Evolutionary conservation across 2,888 invertebrate genomes (phyloP).

Genomic region (Spicauda simplicius): DNA sequence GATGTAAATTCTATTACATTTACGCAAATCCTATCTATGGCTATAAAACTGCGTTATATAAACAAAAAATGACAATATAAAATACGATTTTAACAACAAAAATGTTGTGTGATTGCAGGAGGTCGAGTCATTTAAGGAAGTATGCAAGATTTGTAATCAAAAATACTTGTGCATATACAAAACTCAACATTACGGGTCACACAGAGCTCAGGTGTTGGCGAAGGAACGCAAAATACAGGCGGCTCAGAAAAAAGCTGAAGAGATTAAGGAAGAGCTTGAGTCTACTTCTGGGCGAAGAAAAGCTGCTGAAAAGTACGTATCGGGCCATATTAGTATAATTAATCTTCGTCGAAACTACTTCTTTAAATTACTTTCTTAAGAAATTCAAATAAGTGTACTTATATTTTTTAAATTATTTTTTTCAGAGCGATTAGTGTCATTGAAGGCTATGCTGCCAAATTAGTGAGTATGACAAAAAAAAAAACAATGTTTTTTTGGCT

Average conservation of each 20-base stretch:
- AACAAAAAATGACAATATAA: too few species aligned
- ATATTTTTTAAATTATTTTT: not conserved
- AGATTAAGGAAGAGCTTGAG: conserved; percentile 33
- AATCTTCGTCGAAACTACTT: not conserved
- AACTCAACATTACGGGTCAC: conserved; percentile 82
- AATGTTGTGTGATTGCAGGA: conserved; percentile 60
- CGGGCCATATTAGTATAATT: not conserved
- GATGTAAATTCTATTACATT: too few species aligned
- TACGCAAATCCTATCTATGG: not conserved
- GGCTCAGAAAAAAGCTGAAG: conserved; percentile 43
- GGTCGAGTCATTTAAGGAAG: conserved; percentile 69
- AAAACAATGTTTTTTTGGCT: not conserved
- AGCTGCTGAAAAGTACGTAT: conserved; percentile 67
- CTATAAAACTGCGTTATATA: not conserved
- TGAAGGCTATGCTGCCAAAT: conserved; percentile 52
- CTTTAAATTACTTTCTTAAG: too few species aligned
- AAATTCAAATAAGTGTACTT: too few species aligned
- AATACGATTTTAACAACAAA: too few species aligned
- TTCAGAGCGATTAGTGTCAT: conserved; percentile 67
- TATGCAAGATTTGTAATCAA: conserved; percentile 82
- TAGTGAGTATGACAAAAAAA: conserved; percentile 26
- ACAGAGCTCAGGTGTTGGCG: conserved; percentile 61
- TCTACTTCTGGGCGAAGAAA: conserved; percentile 52
- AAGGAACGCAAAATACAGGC: conserved; percentile 48
- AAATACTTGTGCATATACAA: conserved; percentile 83